Evolutionary conservation across 1,140 invertebrate genomes (phyloP), one percentile per base, ranked within the genome.

Genomic region (Campoletis sonorensis): DNA sequence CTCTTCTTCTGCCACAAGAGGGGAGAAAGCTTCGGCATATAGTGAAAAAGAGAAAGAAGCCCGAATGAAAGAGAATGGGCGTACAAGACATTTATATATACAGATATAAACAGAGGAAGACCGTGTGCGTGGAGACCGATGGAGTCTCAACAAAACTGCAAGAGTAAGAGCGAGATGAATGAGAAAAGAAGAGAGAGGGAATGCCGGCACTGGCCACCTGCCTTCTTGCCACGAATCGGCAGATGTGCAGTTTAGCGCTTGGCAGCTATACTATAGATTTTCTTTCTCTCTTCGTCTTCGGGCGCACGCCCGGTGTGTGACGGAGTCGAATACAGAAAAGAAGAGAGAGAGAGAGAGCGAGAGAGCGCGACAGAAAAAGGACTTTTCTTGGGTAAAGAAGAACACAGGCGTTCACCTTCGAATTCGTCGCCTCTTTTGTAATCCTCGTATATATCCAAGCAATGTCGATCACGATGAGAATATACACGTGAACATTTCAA

Each of bases 151-250:
- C 30, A 30, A 70, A 70, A 70, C 30, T 27, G 61, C 40, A 45
- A 70, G 49, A 54, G 49, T 64, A 27, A 54, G 30, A 71, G 51
- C 7, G 26, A 79, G 26, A 80, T 40, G 67, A 23, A 27, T 23
- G 27, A 76, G 54, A 54, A 76, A 76, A 67, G 64, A 76, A 70
- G 68, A 71, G 72, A 13, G n/a, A 75, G 27, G 23, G 45, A 67
- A 80, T 64, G 45, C 51, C 23, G 61, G 54, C 40, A 79, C 77
- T 82, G 37, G 49, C 81, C 81, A 82, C 81, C 81, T 70, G 67
- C 67, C 67, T 70, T 70, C 67, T 70, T 79, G 81, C 81, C 78
- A 64, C 68, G 49, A 33, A 45, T 75, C 49, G 64, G 81, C 81
- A 82, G 77, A 79, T 82, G 81, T 72, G 64, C 51, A 33, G 23